These are phyloP conservation scores for Pipistrellus pipistrellus DNA, from an alignment of 2,797 vertebrate genomes.

Conservation along the genomic window DNA sequence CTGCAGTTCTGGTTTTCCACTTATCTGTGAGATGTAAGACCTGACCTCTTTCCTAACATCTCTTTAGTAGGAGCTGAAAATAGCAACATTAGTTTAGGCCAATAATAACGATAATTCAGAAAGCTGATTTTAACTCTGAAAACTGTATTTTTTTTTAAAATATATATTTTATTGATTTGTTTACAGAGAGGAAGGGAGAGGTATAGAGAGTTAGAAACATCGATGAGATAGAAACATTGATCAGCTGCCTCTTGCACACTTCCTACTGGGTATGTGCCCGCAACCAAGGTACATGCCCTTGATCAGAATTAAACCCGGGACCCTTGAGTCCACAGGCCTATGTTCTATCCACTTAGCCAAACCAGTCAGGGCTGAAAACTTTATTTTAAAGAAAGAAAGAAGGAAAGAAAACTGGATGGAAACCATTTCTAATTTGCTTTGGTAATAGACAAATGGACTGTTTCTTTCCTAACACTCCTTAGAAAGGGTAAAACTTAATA, in stretches of 20 bases:
- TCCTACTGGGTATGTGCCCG: too few relatives aligned
- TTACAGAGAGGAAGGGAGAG: too few relatives aligned
- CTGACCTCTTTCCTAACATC: background rate
- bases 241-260: too few relatives aligned
- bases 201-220: too few relatives aligned
- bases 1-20: background rate
- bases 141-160: background rate
- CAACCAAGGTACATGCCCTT: too few relatives aligned
- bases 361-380: background rate
- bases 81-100: background rate
- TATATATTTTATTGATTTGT: too few relatives aligned
- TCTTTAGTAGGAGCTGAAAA: conserved; percentile 52
- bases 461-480: background rate
- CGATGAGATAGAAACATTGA: too few relatives aligned
- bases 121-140: conserved; percentile 26
- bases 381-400: background rate
- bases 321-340: too few relatives aligned
- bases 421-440: conserved; percentile 1
- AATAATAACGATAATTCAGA: background rate
- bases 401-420: background rate
- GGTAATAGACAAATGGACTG: background rate
- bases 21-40: background rate
- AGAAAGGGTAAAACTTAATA: background rate
- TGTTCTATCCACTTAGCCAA: too few relatives aligned
- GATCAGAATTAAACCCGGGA: too few relatives aligned